Conservation (phyloP, 2,888 invertebrate species). For the Nephrotoma appendiculata region DNA sequence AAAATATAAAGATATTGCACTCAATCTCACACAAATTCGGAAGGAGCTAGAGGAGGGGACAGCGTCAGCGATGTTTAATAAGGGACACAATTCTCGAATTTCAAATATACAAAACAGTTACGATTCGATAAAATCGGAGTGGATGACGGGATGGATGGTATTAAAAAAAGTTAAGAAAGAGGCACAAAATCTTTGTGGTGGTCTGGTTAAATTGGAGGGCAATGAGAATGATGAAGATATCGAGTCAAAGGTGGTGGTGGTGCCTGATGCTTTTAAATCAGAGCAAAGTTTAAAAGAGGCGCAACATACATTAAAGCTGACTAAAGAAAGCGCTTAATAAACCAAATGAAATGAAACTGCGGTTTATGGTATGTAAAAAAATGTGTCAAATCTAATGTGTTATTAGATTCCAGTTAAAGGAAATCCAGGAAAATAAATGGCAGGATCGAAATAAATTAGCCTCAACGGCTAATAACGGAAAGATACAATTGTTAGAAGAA, state of each 20-base stretch:
- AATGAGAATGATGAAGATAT: conserved; percentile 24
- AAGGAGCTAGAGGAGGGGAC: conserved; percentile 57
- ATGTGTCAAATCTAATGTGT: too few species aligned
- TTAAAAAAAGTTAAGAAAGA: conserved; percentile 30
- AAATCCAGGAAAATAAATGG: conserved; percentile 81
- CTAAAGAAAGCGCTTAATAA: conserved; percentile 87
- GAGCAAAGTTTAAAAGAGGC: too few species aligned
- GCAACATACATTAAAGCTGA: too few species aligned
- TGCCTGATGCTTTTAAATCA: conserved; percentile 38
- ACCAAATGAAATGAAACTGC: conserved; percentile 85
- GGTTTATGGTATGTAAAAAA: conserved; percentile 95
- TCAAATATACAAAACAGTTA: conserved; percentile 31
- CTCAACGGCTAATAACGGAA: too few species aligned
- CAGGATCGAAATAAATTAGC: conserved; percentile 78
- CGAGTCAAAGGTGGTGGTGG: conserved; percentile 27
- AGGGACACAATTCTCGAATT: conserved; percentile 18
- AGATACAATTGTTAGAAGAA: too few species aligned
- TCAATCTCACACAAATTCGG: conserved; percentile 66
- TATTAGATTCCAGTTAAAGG: conserved; percentile 71
- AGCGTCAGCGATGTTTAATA: conserved; percentile 41
- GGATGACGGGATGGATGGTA: conserved; percentile 24
- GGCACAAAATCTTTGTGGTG: conserved; percentile 18
- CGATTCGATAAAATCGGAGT: conserved; percentile 37
- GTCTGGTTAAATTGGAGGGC: conserved; percentile 21
- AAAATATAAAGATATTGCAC: too few species aligned